These are phyloP conservation scores for Castor canadensis DNA, from an alignment of 2,113 vertebrate species.

Conservation along the genomic window DNA sequence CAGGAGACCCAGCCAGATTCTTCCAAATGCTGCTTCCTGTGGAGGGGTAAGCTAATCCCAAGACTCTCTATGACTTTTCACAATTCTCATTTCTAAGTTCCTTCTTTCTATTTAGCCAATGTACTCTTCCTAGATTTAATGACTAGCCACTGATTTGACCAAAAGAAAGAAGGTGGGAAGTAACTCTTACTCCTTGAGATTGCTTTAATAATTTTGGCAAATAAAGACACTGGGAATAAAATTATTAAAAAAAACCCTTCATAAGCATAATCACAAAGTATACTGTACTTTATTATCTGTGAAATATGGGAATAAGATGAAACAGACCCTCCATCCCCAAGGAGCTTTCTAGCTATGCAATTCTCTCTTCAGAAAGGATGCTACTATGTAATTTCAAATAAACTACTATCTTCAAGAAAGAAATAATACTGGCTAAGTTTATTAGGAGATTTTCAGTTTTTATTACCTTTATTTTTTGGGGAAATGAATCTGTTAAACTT, in stretches of 20 bases:
- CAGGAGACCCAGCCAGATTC: not conserved
- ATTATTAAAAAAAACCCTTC: not conserved
- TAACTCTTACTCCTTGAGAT: not conserved
- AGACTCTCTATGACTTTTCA: not conserved
- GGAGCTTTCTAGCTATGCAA: not conserved
- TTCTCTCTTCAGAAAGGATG: not conserved
- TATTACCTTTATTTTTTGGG: conserved; percentile 93
- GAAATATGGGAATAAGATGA: not conserved
- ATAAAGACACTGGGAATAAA: not conserved
- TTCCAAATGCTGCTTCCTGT: not conserved
- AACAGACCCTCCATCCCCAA: not conserved
- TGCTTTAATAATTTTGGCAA: conserved; percentile 32
- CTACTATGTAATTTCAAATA: not conserved
- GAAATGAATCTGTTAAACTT: conserved; percentile 87
- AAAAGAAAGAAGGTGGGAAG: not conserved
- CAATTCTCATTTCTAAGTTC: not conserved
- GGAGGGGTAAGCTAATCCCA: not conserved
- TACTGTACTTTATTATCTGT: not conserved
- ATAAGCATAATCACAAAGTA: not conserved
- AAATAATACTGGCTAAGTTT: not conserved
- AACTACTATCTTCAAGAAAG: not conserved
- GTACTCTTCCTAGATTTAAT: not conserved
- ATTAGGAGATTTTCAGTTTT: not conserved
- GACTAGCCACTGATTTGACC: not conserved
- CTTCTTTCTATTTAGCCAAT: not conserved